These are phyloP conservation scores for Herminia tarsipennalis DNA, from an alignment of 2,888 invertebrate genomes.

Conservation along the genomic window DNA sequence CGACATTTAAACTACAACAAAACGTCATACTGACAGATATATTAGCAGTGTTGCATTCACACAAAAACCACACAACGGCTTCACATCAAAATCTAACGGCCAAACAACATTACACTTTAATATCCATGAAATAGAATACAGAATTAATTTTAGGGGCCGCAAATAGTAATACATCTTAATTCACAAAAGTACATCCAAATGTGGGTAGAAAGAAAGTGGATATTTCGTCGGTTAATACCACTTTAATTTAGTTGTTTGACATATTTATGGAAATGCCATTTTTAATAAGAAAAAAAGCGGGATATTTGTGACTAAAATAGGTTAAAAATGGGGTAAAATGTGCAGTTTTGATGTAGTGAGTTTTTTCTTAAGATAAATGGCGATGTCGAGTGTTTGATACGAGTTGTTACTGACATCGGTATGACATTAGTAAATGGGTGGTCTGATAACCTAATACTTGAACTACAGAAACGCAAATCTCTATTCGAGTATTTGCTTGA, in stretches of 20 bases:
- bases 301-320: slow-evolving; percentile 13
- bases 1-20: slow-evolving; percentile 68
- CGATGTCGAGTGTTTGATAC: slow-evolving; percentile 17
- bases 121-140: slow-evolving; percentile 17
- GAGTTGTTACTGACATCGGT: slow-evolving; percentile 11
- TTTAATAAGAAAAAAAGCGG: slow-evolving; percentile 21
- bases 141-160: slow-evolving; percentile 9
- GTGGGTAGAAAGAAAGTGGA: slow-evolving; percentile 39
- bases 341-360: slow-evolving; percentile 5
- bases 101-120: slow-evolving; percentile 45
- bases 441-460: no score
- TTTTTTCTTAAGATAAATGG: slow-evolving; percentile 20
- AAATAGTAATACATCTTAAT: slow-evolving; percentile 36
- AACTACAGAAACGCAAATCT: no score
- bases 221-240: slow-evolving; percentile 39
- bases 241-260: slow-evolving; percentile 42
- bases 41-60: slow-evolving; percentile 68
- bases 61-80: slow-evolving; percentile 55
- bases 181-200: slow-evolving; percentile 35
- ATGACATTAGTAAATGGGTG: slow-evolving; percentile 20
- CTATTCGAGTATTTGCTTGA: no score
- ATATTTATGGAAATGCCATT: slow-evolving; percentile 44
- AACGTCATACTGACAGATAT: slow-evolving; percentile 81
- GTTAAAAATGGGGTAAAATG: slow-evolving; percentile 8
- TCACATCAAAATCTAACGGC: slow-evolving; percentile 22